A percentile compares a stretch with the other conserved stretches of the same genome.
Conservation (phyloP, 2,888 invertebrate genomes). For the Blastobasis lacticolella region DNA sequence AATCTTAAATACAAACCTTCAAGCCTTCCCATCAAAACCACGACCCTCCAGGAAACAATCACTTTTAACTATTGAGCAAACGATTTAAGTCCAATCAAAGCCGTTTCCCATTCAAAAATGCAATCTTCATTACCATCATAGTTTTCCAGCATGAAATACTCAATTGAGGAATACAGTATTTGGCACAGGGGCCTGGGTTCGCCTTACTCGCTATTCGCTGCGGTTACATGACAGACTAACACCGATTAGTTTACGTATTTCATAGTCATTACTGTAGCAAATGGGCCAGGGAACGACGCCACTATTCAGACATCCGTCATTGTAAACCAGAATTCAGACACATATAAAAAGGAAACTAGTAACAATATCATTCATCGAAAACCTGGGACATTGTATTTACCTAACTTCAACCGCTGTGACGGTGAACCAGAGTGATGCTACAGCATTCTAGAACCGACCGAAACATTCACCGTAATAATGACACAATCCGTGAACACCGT, state of each 20-base stretch:
- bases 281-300: neutral
- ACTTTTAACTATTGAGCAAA: neutral
- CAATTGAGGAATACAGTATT: too few relatives aligned
- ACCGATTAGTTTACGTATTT: slow-evolving; percentile 49
- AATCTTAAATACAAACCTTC: too few relatives aligned
- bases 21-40: too few relatives aligned
- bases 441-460: too few relatives aligned
- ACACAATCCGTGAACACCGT: too few relatives aligned
- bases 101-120: too few relatives aligned
- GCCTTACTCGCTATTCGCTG: slow-evolving; percentile 29
- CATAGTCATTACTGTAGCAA: slow-evolving; percentile 2
- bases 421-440: too few relatives aligned
- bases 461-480: too few relatives aligned
- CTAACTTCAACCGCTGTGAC: slow-evolving; percentile 18
- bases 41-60: too few relatives aligned
- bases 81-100: slow-evolving; percentile 24
- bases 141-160: too few relatives aligned
- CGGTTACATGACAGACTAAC: slow-evolving; percentile 37
- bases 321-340: slow-evolving; percentile 23
- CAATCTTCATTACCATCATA: too few relatives aligned
- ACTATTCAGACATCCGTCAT: slow-evolving; percentile 12
- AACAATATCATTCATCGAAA: slow-evolving; percentile 34
- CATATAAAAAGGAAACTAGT: slow-evolving; percentile 32
- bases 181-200: too few relatives aligned
- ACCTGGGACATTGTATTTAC: slow-evolving; percentile 32